These are phyloP conservation scores for Hemiscyllium ocellatum DNA, from an alignment of 2,113 vertebrate species.

Conservation along the genomic window DNA sequence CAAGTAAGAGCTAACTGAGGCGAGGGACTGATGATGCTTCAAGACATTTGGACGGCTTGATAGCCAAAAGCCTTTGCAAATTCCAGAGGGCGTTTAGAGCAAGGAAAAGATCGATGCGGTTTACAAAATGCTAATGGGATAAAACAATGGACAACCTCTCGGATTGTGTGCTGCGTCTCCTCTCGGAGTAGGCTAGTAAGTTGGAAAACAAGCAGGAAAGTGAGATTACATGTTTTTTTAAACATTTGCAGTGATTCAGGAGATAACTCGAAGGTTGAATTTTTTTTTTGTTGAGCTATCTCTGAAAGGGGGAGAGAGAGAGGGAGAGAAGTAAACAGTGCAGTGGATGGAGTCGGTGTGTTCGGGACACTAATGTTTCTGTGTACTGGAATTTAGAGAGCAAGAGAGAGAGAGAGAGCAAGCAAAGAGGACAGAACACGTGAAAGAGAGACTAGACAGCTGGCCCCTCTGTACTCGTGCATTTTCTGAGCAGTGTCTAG, in stretches of 20 bases:
- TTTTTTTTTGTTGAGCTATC: background rate
- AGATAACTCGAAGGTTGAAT: background rate
- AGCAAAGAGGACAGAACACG: background rate
- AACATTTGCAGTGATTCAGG: background rate
- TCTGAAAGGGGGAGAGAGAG: background rate
- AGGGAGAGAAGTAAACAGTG: background rate
- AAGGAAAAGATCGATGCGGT: background rate
- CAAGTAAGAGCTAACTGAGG: background rate
- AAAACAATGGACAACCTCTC: background rate
- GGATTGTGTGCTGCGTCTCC: background rate
- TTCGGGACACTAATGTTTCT: background rate
- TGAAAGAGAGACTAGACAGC: background rate
- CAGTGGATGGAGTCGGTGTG: background rate
- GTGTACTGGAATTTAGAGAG: background rate
- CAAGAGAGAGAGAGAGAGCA: background rate
- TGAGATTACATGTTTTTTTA: background rate
- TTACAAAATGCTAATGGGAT: slow-evolving; percentile 11
- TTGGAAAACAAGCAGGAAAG: background rate
- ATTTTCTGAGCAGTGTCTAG: background rate
- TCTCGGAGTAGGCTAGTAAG: background rate
- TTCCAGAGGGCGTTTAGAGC: background rate
- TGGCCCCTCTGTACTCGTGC: background rate
- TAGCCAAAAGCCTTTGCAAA: background rate
- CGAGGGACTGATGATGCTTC: background rate
- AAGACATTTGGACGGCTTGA: background rate